Evolutionary conservation across 2,797 vertebrate species (phyloP).

Genomic region (Craterocephalus amniculus): DNA sequence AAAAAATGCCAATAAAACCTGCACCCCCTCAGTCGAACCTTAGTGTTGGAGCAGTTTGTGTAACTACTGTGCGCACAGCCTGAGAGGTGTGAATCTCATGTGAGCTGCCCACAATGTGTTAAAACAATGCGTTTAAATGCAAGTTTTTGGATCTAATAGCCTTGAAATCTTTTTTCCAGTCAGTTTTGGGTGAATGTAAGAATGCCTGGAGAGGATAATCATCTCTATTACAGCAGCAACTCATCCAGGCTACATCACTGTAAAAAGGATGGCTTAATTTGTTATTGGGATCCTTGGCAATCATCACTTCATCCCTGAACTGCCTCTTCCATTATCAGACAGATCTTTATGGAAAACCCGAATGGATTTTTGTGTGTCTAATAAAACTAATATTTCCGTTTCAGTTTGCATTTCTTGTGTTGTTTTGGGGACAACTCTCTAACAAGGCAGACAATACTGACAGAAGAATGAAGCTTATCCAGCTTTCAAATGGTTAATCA

Average conservation of each 20-base stretch:
- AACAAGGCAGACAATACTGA: too few species aligned
- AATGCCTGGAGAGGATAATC: slow-evolving; percentile 40
- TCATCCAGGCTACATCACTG: slow-evolving; percentile 50
- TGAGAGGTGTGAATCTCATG: background rate
- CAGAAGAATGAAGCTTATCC: too few species aligned
- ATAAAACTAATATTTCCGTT: slow-evolving; percentile 8
- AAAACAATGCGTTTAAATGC: slow-evolving; percentile 1
- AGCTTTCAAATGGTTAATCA: too few species aligned
- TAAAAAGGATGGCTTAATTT: slow-evolving; percentile 60
- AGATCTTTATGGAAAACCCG: slow-evolving; percentile 28
- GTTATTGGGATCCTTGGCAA: slow-evolving; percentile 47
- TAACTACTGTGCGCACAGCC: background rate
- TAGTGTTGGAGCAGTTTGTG: background rate
- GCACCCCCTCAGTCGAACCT: background rate
- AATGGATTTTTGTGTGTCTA: slow-evolving; percentile 23
- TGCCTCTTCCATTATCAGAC: slow-evolving; percentile 41
- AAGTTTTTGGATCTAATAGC: slow-evolving; percentile 8
- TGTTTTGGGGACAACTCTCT: too few species aligned
- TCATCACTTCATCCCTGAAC: slow-evolving; percentile 41
- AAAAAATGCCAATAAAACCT: background rate
- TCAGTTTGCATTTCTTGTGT: background rate
- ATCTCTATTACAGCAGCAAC: slow-evolving; percentile 36
- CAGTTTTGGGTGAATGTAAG: slow-evolving; percentile 35
- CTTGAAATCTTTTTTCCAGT: slow-evolving; percentile 36
- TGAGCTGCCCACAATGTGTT: background rate